phyloP scores from a whole-genome alignment of 2,888 invertebrate species.

The Perizoma affinitatum region DNA sequence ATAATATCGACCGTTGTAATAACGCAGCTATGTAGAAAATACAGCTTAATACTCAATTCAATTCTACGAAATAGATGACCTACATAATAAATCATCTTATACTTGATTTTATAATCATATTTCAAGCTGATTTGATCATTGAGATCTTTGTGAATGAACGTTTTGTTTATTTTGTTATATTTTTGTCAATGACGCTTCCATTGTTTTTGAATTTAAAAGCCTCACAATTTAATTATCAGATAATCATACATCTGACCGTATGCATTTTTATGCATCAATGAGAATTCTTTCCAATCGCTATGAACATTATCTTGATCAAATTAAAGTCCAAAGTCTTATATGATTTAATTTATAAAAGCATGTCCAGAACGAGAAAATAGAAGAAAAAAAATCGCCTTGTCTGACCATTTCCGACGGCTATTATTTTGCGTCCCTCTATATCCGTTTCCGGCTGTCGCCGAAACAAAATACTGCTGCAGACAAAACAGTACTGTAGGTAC shows the following conservation, averaged over 20 bases:
- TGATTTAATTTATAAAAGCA: slow-evolving; percentile 66
- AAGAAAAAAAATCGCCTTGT: slow-evolving; percentile 78
- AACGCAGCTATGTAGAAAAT: too few species aligned
- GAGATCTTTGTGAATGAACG: too few species aligned
- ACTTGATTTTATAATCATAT: too few species aligned
- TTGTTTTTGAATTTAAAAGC: slow-evolving; percentile 2
- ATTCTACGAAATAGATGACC: too few species aligned
- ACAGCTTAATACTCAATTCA: too few species aligned
- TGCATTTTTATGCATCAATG: slow-evolving; percentile 27
- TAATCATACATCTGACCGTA: slow-evolving; percentile 50
- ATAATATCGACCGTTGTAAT: too few species aligned
- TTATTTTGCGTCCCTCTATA: slow-evolving; percentile 84
- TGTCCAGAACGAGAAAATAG: slow-evolving; percentile 76
- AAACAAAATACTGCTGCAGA: slow-evolving; percentile 77
- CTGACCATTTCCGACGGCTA: slow-evolving; percentile 84
- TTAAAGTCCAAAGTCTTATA: slow-evolving; percentile 43
- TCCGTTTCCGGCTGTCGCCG: slow-evolving; percentile 82
- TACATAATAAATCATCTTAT: too few species aligned
- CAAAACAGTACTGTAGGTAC: slow-evolving; percentile 50
- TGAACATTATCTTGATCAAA: slow-evolving; percentile 23
- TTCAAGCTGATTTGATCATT: too few species aligned
- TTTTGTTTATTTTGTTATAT: too few species aligned
- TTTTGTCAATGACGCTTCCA: not conserved
- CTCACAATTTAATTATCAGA: slow-evolving; percentile 30
- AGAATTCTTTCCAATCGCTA: slow-evolving; percentile 33